Base-by-base conservation (phyloP, 2,797 vertebrate genomes). In the Nyctalus aviator region DNA sequence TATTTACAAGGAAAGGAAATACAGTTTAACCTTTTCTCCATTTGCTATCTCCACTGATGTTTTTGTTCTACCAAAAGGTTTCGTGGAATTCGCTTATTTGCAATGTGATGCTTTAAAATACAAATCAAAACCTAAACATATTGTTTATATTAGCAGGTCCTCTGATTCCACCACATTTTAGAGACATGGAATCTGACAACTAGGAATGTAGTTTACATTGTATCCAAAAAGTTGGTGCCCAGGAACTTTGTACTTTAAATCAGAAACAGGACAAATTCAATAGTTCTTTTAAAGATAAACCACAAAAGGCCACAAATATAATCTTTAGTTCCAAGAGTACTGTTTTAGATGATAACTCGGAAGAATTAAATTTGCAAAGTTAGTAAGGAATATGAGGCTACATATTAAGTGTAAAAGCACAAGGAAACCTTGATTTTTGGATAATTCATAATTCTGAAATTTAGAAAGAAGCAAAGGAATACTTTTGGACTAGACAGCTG, bases 1-100 rank as follows among this genome's bases (percentile, higher is more conserved):
- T 91, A 96, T 96, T 97, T 85, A 55, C 96, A 92, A 97, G 95
- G 94, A 97, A 96, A 96, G 97, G 95, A 98, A 97, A 97, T 91
- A 84, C 50, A 17, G 32, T 91, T 97, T 98, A 97, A 97, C 96
- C 84, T 37, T 95, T 98, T 97, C 93, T 93, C 95, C 92, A 48
- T 97, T 84, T 10, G 30, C 94, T 96, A 41, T 94, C 93, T 97
- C 73, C 91, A 82, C 53, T 83, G 6, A 88, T 96, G 69, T 88
- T 94, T 95, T 90, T 88, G 94, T 86, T 95, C 53, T 94, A 95
- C 71, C 88, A 83, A 57, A 94, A 62, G 27, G 72, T 96, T 97
- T 96, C 68, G 46, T 88, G 90, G 82, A 55, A n/a, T 89, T 97
- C 57, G 78, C 7, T 85, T 90, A 41, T 64, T 79, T 55, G 73